phyloP scores from a whole-genome alignment of 2,888 invertebrate species.

The Pristionchus mayeri region DNA sequence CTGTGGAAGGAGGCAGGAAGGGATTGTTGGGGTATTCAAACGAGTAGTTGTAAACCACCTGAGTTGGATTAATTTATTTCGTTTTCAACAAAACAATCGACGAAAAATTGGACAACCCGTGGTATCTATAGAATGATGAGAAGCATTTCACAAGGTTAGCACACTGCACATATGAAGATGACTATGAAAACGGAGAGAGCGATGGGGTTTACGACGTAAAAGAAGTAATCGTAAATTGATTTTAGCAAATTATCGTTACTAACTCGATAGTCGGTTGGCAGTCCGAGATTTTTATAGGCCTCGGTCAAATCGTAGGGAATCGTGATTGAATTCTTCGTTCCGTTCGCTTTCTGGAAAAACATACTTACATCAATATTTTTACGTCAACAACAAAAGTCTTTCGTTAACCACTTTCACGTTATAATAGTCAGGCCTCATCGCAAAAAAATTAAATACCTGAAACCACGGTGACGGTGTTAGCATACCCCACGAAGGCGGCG shows the following conservation, averaged over 20 bases:
- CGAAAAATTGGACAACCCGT: not conserved
- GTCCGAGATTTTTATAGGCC: conserved; percentile 5
- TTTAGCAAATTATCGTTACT: not conserved
- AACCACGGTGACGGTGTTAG: not conserved
- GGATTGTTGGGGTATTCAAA: conserved; percentile 44
- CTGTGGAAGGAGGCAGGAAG: not conserved
- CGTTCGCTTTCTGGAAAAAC: conserved; percentile 5
- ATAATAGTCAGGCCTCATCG: no score
- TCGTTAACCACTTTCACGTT: no score
- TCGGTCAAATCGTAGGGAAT: conserved; percentile 26
- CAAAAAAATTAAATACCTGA: no score
- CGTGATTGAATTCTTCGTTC: conserved; percentile 15
- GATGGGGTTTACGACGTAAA: not conserved
- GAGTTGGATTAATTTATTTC: not conserved
- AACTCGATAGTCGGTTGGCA: conserved; percentile 22
- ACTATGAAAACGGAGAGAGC: not conserved
- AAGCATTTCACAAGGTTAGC: no score
- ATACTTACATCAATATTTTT: not conserved
- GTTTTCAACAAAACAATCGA: not conserved
- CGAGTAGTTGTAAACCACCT: conserved; percentile 45
- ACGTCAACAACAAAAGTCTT: no score
- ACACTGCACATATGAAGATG: not conserved
- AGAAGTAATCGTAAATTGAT: not conserved
- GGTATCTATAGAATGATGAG: no score
- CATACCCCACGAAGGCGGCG: not conserved